Evolutionary conservation across 2,888 invertebrate species (phyloP), one percentile per base, ranked within the genome.

Genomic region (Drosophila demipolita): DNA sequence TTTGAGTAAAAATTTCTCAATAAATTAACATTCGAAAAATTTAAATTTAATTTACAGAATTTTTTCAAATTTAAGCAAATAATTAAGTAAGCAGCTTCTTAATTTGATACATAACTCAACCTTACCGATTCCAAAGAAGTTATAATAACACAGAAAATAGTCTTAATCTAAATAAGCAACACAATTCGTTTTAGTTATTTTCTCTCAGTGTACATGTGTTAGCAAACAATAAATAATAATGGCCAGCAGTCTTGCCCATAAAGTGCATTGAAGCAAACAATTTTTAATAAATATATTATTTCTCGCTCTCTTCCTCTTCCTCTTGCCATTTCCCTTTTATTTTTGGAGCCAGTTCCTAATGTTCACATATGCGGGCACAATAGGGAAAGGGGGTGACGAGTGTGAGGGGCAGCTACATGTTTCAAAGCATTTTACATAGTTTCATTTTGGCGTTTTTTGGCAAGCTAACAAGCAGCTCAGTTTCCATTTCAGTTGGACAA

Each of bases 261-360:
- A 73, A 73, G 74, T 63, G 67, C 70, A 83, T 49, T 83, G 74
- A 73, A 80, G 66, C 75, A 68, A 84, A 71, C 67, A 68, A 74
- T 78, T 89, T 87, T 89, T 89, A 79, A 90, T 89, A 90, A 86
- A 90, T 86, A 89, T 79, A 73, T 81, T 83, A 87, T 78, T 72
- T 65, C 54, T 59, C 68, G 61, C 12, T 5, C 55, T 40, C 55
- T 23, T 26, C 42, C 26, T 2, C 17, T 36, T 4, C 2, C 7
- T 6, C 23, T 23, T 2, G 3, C 45, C 4, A 3, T 5, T 15
- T 33, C 20, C 33, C 20, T 8, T 8, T 33, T 23, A 40, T 60
- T 54, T 45, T n/a, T 49, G 23, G 12, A 49, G 62, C 54, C 58
- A 55, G 42, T 54, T 74, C 80, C 63, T 58, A 75, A 82, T 65